Evolutionary conservation across 2,888 invertebrate species (phyloP).

Genomic region (Pseudanteris insignis): DNA sequence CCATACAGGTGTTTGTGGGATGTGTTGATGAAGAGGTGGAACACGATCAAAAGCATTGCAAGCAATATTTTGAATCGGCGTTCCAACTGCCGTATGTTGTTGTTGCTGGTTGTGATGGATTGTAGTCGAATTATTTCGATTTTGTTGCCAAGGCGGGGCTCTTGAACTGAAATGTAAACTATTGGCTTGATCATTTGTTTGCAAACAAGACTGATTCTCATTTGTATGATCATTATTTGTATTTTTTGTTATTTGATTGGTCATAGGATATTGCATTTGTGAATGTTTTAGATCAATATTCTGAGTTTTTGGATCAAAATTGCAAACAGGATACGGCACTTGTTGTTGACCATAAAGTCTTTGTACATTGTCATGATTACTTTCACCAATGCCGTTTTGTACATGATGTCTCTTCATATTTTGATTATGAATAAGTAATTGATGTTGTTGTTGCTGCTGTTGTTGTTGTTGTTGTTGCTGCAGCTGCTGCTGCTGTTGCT

Average conservation of each 20-base stretch:
- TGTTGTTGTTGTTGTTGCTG: constrained; percentile 53
- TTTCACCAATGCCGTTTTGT: constrained; percentile 52
- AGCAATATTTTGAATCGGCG: constrained; percentile 59
- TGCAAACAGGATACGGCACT: constrained; percentile 56
- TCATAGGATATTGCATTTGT: constrained; percentile 54
- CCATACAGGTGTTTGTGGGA: constrained; percentile 70
- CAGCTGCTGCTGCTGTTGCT: constrained; percentile 52
- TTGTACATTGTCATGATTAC: constrained; percentile 56
- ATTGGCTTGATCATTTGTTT: constrained; percentile 53
- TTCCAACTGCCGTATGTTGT: constrained; percentile 38
- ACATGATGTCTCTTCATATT: constrained; percentile 58
- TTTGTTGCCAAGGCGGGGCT: constrained; percentile 73
- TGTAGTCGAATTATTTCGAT: constrained; percentile 54
- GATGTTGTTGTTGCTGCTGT: constrained; percentile 52
- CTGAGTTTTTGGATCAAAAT: constrained; percentile 63
- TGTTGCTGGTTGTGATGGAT: constrained; percentile 48
- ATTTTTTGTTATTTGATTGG: constrained; percentile 57
- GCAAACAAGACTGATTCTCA: constrained; percentile 54
- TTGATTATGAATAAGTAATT: constrained; percentile 57
- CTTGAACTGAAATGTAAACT: constrained; percentile 63
- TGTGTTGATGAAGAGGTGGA: constrained; percentile 78
- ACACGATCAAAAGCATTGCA: constrained; percentile 75
- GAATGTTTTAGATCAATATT: constrained; percentile 49
- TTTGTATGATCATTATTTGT: constrained; percentile 56
- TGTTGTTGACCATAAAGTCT: constrained; percentile 56